Evolutionary conservation across 2,888 invertebrate species (phyloP), one percentile per base, ranked within the genome.

Genomic region (Ypsolopha scabrella): DNA sequence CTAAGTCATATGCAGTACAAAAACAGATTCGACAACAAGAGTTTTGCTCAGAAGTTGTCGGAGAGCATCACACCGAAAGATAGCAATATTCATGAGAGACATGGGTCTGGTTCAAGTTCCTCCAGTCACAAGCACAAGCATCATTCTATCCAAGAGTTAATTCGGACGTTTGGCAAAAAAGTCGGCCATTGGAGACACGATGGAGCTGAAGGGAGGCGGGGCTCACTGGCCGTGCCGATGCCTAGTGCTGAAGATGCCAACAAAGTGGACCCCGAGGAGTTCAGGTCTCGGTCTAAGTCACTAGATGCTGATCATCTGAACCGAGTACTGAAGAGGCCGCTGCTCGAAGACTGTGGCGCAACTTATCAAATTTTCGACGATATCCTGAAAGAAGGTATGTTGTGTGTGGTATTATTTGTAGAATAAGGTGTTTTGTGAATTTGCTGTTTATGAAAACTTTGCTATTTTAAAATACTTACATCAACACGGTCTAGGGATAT

Each of bases 311-410:
- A 87, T 51, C 76, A 88, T 48, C 75, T 88, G 49, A 74, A 87
- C 43, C 70, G 67, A 59, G 54, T 70, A 44, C 48, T 62, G 7
- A 66, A 57, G 52, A 77, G 86, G 58, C 87, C 87, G 54, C 76
- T 88, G 53, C 79, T 91, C n/a, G 89, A 90, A 55, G 94, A 95
- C 68, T 94, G 94, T 68, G 94, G 92, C 50, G 89, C 93, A 7
- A 94, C 94, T 6, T 95, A 95, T 69, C 89, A 90, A 69, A 94
- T 95, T 64, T 95, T 90, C 72, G 94, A 95, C 59, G 88, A 89
- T 59, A 95, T 95, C 65, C 83, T 95, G 34, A 73, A 68, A 72
- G 81, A 85, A 82, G 85, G 85, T 85, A 80, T 56, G 53, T 55
- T 54, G 49, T n/a, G n/a, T n/a, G n/a, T n/a, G n/a, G n/a, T n/a